Evolutionary conservation across 1,140 invertebrate genomes (phyloP).

Genomic region (Pseudobourletiella spinata): DNA sequence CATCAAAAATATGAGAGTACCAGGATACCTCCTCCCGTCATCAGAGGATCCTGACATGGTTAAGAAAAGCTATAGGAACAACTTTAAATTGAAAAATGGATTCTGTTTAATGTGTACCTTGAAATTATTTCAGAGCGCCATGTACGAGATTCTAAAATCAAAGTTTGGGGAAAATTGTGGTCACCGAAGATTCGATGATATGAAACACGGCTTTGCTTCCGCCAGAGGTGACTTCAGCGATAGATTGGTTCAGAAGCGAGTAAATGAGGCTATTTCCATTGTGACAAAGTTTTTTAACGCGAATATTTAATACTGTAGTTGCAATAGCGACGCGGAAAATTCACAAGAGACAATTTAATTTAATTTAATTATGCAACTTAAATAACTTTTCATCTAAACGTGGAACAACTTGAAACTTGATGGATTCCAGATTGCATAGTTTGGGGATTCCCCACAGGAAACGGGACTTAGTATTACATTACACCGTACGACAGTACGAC

Average conservation of each 20-base stretch:
- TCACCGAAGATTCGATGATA: slow-evolving; percentile 27
- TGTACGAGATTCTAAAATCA: slow-evolving; percentile 13
- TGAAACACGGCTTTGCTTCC: slow-evolving; percentile 25
- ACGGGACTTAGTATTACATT: no score
- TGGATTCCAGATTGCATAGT: no score
- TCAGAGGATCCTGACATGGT: slow-evolving; percentile 27
- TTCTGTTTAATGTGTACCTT: no score
- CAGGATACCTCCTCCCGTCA: slow-evolving; percentile 14
- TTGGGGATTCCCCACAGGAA: no score
- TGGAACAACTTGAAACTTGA: no score
- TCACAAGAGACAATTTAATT: no score
- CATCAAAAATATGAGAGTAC: slow-evolving; percentile 5
- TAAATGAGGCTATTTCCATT: slow-evolving; percentile 15
- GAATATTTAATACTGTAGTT: background rate
- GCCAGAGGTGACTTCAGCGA: slow-evolving; percentile 28
- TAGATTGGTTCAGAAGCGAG: slow-evolving; percentile 6
- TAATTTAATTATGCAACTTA: no score
- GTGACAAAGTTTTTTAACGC: background rate
- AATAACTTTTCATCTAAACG: no score
- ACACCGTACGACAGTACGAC: no score
- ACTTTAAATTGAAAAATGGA: no score
- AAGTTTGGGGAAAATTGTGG: slow-evolving; percentile 17
- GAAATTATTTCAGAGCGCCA: no score
- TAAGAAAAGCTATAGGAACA: background rate
- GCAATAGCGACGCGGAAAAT: no score